These are phyloP conservation scores for Antheraea mylitta DNA, from an alignment of 1,140 invertebrate genomes.

Conservation along the genomic window DNA sequence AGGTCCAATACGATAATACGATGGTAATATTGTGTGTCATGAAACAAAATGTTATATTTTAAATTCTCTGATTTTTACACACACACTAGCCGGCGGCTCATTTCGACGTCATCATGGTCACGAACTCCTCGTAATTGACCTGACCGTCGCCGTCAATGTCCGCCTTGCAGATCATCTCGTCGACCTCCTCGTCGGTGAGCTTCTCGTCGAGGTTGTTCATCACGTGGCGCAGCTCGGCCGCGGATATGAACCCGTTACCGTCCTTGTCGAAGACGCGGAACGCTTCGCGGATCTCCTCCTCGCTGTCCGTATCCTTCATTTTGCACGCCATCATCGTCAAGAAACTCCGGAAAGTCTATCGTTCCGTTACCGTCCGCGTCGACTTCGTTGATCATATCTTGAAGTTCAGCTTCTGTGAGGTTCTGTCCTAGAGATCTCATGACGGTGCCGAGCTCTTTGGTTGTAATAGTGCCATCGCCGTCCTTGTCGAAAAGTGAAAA, in stretches of 20 bases:
- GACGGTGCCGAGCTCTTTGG: conserved; percentile 99
- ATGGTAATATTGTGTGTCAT: conserved; percentile 80
- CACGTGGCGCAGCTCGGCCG: conserved; percentile 96
- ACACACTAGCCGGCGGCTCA: conserved; percentile 82
- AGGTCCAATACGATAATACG: conserved; percentile 71
- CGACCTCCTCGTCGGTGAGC: conserved; percentile 98
- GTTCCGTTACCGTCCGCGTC: conserved; percentile 99
- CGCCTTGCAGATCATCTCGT: conserved; percentile 99
- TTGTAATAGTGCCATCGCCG: conserved; percentile 99
- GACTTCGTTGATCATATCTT: conserved; percentile 99
- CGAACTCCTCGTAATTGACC: conserved; percentile 99
- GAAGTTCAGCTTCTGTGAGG: conserved; percentile 99
- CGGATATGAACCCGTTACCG: conserved; percentile 98
- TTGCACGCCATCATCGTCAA: conserved; percentile 99
- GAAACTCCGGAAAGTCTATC: conserved; percentile 99
- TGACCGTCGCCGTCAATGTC: conserved; percentile 99
- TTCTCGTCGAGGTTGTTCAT: conserved; percentile 99
- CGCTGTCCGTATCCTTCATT: conserved; percentile 99
- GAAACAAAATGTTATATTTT: conserved; percentile 79
- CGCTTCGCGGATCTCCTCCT: conserved; percentile 98
- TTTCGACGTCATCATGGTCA: conserved; percentile 99
- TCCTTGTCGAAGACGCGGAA: conserved; percentile 99
- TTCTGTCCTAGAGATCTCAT: conserved; percentile 99
- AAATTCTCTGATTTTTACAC: conserved; percentile 79
- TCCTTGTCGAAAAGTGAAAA: conserved; percentile 99